Percentiles rank a stretch among this genome's conserved stretches.
phyloP scores from a whole-genome alignment of 2,113 vertebrate genomes.

The Rhadina sibilatrix region DNA sequence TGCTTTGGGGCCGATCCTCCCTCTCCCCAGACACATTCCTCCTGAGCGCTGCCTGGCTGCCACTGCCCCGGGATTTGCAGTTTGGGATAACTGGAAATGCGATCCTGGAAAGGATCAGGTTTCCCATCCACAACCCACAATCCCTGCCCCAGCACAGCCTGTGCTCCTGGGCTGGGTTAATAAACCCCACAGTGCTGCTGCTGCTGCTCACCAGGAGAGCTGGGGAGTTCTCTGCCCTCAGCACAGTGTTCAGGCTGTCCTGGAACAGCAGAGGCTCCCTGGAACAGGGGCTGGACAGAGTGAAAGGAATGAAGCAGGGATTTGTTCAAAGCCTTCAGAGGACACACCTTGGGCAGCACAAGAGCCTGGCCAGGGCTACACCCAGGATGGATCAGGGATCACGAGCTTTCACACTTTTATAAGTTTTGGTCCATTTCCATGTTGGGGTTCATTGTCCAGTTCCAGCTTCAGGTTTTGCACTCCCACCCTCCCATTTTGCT shows the following conservation, averaged over 20 bases:
- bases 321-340: too few species aligned
- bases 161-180: background rate
- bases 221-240: background rate
- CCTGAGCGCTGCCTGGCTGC: background rate
- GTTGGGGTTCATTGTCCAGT: background rate
- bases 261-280: background rate
- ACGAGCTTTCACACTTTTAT: background rate
- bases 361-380: background rate
- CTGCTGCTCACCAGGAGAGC: background rate
- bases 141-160: too few species aligned
- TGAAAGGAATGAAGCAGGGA: background rate
- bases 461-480: background rate
- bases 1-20: fast-evolving
- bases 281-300: background rate
- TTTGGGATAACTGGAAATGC: too few species aligned
- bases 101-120: too few species aligned
- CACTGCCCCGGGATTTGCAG: background rate
- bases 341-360: background rate
- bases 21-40: too few species aligned
- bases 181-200: background rate
- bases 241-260: background rate
- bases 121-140: background rate
- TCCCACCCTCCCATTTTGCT: background rate
- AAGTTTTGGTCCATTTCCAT: background rate
- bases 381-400: fast-evolving